A percentile compares a stretch with the other conserved stretches of the same genome.
Conservation (phyloP, 1,140 invertebrate species). For the Eufriesea mexicana region DNA sequence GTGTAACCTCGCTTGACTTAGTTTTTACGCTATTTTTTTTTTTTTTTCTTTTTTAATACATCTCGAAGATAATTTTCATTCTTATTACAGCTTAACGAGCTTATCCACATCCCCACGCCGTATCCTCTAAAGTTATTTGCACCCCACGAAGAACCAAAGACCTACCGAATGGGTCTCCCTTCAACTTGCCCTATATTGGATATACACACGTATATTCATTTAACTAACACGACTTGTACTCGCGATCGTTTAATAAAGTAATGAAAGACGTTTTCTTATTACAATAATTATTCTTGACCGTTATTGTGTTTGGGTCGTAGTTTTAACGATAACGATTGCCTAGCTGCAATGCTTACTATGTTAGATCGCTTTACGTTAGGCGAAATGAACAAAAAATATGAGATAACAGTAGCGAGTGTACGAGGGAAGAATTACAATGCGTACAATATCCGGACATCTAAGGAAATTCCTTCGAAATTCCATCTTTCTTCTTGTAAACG, state of each 20-base stretch:
- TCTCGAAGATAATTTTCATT: constrained; percentile 37
- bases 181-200: constrained; percentile 35
- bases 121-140: constrained; percentile 31
- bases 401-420: constrained; percentile 2
- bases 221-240: constrained; percentile 71
- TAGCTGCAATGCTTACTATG: constrained; percentile 35
- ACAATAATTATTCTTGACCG: constrained; percentile 69
- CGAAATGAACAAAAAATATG: constrained; percentile 27
- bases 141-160: constrained; percentile 39
- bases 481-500: background rate
- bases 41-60: constrained; percentile 11
- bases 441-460: background rate
- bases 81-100: constrained; percentile 25
- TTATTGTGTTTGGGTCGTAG: constrained; percentile 63
- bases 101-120: background rate
- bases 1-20: constrained; percentile 46
- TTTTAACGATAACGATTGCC: constrained; percentile 56
- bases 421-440: background rate
- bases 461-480: background rate
- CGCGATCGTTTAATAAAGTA: constrained; percentile 75
- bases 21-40: constrained; percentile 39
- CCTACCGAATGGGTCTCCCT: constrained; percentile 37
- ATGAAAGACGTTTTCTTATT: constrained; percentile 79
- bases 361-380: constrained; percentile 51
- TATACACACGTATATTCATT: constrained; percentile 49